phyloP scores from a whole-genome alignment of 1,140 invertebrate genomes.

The Phymorhynchus buccinoides region DNA sequence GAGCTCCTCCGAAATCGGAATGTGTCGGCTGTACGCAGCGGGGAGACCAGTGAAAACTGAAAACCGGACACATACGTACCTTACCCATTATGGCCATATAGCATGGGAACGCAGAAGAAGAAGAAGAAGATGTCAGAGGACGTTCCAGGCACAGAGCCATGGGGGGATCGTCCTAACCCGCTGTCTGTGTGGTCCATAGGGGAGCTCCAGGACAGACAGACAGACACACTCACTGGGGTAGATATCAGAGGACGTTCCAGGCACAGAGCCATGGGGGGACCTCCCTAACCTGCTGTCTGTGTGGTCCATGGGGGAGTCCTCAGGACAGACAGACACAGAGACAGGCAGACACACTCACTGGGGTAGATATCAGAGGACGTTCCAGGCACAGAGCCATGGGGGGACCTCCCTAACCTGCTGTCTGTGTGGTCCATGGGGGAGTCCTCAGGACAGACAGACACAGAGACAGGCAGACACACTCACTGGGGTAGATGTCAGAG shows the following conservation, averaged over 20 bases:
- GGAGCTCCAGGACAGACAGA: conserved; percentile 33
- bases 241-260: conserved; percentile 50
- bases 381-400: conserved; percentile 48
- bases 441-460: conserved; percentile 45
- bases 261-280: conserved; percentile 47
- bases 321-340: conserved; percentile 1
- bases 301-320: conserved; percentile 56
- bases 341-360: conserved; percentile 46
- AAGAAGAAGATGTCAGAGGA: conserved; percentile 47
- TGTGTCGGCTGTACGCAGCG: too few species aligned
- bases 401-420: conserved; percentile 45
- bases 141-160: conserved; percentile 45
- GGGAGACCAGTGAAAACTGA: too few species aligned
- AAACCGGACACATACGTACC: too few species aligned
- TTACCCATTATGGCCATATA: too few species aligned
- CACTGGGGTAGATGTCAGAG: conserved; percentile 61
- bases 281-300: conserved; percentile 49
- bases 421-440: conserved; percentile 58
- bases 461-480: conserved; percentile 25
- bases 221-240: conserved; percentile 56
- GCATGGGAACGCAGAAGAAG: too few species aligned
- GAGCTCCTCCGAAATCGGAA: too few species aligned
- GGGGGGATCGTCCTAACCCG: conserved; percentile 48
- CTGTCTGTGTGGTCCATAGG: conserved; percentile 57
- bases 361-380: conserved; percentile 57